phyloP scores from a whole-genome alignment of 1,140 invertebrate species.

The Monochamus saltuarius region DNA sequence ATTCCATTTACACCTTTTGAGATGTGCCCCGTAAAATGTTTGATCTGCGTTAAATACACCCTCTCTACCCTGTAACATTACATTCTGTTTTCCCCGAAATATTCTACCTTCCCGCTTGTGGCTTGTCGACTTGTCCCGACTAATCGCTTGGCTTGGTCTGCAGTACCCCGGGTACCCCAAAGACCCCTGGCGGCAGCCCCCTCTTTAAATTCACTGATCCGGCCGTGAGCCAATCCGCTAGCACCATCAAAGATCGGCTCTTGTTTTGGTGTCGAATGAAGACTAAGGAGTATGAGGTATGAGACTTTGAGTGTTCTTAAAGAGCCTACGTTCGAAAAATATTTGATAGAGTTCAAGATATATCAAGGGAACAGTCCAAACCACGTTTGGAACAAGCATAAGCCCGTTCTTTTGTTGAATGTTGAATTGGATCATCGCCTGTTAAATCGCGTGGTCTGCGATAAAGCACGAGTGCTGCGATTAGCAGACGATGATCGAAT shows the following conservation, averaged over 20 bases:
- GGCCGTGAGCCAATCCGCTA: conserved; percentile 80
- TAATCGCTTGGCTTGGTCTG: conserved; percentile 30
- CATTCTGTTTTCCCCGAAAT: conserved; percentile 13
- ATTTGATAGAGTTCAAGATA: no score
- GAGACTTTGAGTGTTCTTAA: conserved; percentile 24
- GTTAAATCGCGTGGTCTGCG: no score
- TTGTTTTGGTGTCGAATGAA: conserved; percentile 95
- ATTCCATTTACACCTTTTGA: conserved; percentile 3
- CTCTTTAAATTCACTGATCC: conserved; percentile 87
- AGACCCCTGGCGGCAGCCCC: conserved; percentile 61
- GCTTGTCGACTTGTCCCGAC: conserved; percentile 1
- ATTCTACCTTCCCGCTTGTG: conserved; percentile 15
- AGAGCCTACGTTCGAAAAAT: no score
- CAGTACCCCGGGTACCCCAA: conserved; percentile 51
- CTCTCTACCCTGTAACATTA: background rate
- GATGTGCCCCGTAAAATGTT: background rate
- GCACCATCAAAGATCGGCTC: conserved; percentile 92
- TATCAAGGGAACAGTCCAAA: no score
- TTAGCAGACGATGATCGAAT: no score
- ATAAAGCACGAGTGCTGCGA: no score
- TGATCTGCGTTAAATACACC: no score
- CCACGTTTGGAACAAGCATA: no score
- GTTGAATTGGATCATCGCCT: no score
- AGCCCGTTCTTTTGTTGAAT: no score
- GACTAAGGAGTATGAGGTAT: conserved; percentile 94